phyloP scores from a whole-genome alignment of 1,140 invertebrate genomes.

The Mizuhopecten yessoensis region DNA sequence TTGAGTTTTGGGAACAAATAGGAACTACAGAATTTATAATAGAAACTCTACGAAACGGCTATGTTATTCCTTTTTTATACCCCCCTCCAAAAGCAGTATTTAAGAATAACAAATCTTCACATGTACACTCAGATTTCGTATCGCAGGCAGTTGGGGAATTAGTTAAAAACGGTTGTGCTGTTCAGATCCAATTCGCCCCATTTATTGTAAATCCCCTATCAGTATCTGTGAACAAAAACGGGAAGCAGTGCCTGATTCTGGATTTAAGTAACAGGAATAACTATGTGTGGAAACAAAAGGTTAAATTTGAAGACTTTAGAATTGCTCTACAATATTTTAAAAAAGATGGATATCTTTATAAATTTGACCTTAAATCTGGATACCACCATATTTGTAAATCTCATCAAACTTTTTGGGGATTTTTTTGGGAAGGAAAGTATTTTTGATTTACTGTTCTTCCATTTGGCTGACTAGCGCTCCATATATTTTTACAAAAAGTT shows the following conservation, averaged over 20 bases:
- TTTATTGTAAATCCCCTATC: constrained; percentile 56
- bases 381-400: constrained; percentile 58
- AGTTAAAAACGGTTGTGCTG: constrained; percentile 26
- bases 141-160: background rate
- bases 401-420: constrained; percentile 57
- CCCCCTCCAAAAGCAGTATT: no score
- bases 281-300: background rate
- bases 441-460: constrained; percentile 48
- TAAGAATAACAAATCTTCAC: no score
- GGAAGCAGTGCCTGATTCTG: constrained; percentile 62
- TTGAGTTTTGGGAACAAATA: background rate
- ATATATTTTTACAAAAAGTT: constrained; percentile 51
- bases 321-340: constrained; percentile 52
- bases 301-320: constrained; percentile 59
- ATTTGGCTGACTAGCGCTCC: constrained; percentile 44
- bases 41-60: no score
- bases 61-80: no score
- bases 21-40: no score
- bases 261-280: constrained; percentile 48
- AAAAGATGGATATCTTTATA: constrained; percentile 48
- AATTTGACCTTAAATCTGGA: constrained; percentile 59
- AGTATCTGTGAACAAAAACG: constrained; percentile 58
- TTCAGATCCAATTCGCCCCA: constrained; percentile 45
- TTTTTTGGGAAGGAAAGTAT: constrained; percentile 48
- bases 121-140: no score